Conservation (phyloP, 2,113 vertebrate species). For the Nyctibius bracteatus region DNA sequence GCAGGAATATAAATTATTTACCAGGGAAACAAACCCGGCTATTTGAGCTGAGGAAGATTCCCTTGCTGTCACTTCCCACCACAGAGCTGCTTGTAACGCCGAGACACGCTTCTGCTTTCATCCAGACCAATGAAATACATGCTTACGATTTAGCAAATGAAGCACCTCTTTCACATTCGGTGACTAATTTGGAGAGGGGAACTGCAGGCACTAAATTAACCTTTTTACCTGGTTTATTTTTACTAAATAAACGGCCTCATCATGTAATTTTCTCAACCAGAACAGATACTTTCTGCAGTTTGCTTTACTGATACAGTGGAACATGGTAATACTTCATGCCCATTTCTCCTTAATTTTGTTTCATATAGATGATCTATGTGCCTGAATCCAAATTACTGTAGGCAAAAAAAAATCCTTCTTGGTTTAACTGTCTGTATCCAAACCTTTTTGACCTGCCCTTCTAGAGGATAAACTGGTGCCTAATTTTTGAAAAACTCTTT, state of each 20-base stretch:
- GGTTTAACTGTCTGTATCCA: not conserved
- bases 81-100: not conserved
- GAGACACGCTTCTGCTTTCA: not conserved
- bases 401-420: not conserved
- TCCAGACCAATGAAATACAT: not conserved
- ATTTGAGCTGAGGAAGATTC: not conserved
- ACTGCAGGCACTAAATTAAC: not conserved
- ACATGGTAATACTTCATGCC: not conserved
- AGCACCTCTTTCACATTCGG: not conserved
- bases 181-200: not conserved
- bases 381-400: not conserved
- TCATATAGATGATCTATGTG: not conserved
- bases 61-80: not conserved
- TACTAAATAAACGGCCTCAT: not conserved
- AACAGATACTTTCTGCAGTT: not conserved
- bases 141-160: not conserved
- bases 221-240: not conserved
- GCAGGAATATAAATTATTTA: not conserved
- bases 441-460: not conserved
- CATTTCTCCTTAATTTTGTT: not conserved
- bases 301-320: not conserved
- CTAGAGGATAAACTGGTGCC: not conserved
- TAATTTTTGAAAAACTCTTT: not conserved
- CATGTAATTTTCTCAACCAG: not conserved
- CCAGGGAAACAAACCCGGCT: not conserved